Evolutionary conservation across 2,113 vertebrate genomes (phyloP).

Genomic region (Panthera uncia): DNA sequence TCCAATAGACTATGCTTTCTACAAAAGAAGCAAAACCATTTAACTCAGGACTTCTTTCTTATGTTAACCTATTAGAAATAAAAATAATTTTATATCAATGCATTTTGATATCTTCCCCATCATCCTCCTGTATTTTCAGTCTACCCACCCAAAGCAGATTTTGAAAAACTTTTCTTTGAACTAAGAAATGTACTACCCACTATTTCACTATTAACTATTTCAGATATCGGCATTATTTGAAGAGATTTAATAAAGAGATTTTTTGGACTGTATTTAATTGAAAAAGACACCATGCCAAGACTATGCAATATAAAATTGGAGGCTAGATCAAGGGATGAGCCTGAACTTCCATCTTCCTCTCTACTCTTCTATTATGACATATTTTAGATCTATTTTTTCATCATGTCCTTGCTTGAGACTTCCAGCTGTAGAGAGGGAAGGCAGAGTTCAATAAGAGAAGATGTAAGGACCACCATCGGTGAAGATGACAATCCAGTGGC

Average conservation of each 20-base stretch:
- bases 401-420: not conserved
- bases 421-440: not conserved
- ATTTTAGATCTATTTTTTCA: not conserved
- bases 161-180: not conserved
- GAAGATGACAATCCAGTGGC: not conserved
- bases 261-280: not conserved
- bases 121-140: not conserved
- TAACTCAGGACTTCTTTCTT: not conserved
- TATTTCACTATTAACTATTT: not conserved
- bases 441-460: not conserved
- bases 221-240: not conserved
- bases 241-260: not conserved
- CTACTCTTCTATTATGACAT: not conserved
- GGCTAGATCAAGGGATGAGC: not conserved
- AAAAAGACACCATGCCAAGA: not conserved
- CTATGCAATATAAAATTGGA: not conserved
- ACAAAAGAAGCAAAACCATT: not conserved
- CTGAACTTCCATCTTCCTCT: not conserved
- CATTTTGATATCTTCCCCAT: not conserved
- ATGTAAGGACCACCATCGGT: not conserved
- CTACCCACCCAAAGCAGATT: not conserved
- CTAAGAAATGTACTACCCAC: not conserved
- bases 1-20: not conserved
- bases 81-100: not conserved
- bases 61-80: not conserved